A percentile compares a stretch with the other conserved stretches of the same genome.
These are phyloP conservation scores for Spilarctia lutea DNA, from an alignment of 2,888 invertebrate genomes.

Conservation along the genomic window DNA sequence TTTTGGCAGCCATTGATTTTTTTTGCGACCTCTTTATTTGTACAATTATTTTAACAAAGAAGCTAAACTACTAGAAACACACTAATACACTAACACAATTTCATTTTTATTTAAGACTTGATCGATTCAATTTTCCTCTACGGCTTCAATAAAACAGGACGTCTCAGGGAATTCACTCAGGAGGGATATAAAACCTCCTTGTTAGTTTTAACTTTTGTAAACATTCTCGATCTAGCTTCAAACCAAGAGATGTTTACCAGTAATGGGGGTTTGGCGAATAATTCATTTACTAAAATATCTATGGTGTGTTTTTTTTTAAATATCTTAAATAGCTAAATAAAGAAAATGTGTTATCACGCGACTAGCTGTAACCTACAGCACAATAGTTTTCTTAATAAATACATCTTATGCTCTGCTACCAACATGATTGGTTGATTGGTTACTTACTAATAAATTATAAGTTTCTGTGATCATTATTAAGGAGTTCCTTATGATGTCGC, in stretches of 20 bases:
- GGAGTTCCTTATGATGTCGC: too few species aligned
- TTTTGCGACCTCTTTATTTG: not conserved
- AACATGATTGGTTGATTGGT: too few species aligned
- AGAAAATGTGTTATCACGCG: too few species aligned
- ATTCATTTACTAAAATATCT: not conserved
- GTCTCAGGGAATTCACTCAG: conserved; percentile 49
- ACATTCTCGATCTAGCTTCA: conserved; percentile 56
- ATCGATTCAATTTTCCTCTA: conserved; percentile 42
- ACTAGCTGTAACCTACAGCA: too few species aligned
- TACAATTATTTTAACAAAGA: not conserved
- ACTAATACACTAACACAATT: not conserved
- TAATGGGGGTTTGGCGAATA: not conserved
- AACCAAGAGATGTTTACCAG: conserved; percentile 45
- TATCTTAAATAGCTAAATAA: not conserved
- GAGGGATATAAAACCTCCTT: conserved; percentile 49
- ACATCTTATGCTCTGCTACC: too few species aligned
- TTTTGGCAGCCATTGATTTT: not conserved
- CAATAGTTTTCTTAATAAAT: too few species aligned
- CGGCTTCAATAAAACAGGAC: conserved; percentile 45
- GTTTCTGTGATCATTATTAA: too few species aligned
- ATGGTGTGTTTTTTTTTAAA: not conserved
- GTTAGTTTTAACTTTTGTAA: conserved; percentile 46
- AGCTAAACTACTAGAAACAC: not conserved
- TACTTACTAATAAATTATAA: too few species aligned
- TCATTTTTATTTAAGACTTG: conserved; percentile 6